A percentile compares a stretch with the other conserved stretches of the same genome.
Evolutionary conservation across 2,888 invertebrate species (phyloP).

Genomic region (Agrenia bidenticulata): DNA sequence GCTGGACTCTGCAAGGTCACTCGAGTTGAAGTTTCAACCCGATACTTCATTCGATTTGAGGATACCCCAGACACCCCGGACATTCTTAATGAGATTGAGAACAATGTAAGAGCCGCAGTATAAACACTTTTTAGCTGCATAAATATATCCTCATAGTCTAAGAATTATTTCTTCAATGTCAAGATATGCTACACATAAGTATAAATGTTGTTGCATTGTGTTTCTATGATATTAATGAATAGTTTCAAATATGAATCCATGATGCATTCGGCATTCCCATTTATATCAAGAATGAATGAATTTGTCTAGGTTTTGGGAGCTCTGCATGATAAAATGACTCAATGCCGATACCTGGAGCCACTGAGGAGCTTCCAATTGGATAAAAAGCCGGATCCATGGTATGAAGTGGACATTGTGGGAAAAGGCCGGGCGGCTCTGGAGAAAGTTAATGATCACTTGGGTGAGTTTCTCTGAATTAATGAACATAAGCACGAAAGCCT

Average conservation of each 20-base stretch:
- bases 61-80: constrained; percentile 40
- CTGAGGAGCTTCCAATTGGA: constrained; percentile 62
- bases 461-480: constrained; percentile 56
- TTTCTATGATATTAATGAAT: too few relatives aligned
- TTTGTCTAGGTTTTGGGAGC: constrained; percentile 60
- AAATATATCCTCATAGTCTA: too few relatives aligned
- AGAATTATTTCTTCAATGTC: too few relatives aligned
- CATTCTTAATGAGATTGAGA: constrained; percentile 45
- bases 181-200: too few relatives aligned
- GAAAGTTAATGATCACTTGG: constrained; percentile 73
- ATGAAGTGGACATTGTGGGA: constrained; percentile 77
- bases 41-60: constrained; percentile 66
- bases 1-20: constrained; percentile 73
- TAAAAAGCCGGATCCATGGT: constrained; percentile 68
- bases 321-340: constrained; percentile 91
- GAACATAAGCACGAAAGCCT: background rate
- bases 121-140: too few relatives aligned
- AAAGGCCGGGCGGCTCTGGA: constrained; percentile 77
- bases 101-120: constrained; percentile 50
- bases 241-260: too few relatives aligned
- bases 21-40: constrained; percentile 77
- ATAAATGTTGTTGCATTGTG: too few relatives aligned
- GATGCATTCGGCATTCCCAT: too few relatives aligned
- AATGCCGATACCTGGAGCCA: constrained; percentile 76
- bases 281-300: too few relatives aligned